Evolutionary conservation across 1,140 invertebrate species (phyloP), one percentile per base, ranked within the genome.

Genomic region (Drosophila yakuba): DNA sequence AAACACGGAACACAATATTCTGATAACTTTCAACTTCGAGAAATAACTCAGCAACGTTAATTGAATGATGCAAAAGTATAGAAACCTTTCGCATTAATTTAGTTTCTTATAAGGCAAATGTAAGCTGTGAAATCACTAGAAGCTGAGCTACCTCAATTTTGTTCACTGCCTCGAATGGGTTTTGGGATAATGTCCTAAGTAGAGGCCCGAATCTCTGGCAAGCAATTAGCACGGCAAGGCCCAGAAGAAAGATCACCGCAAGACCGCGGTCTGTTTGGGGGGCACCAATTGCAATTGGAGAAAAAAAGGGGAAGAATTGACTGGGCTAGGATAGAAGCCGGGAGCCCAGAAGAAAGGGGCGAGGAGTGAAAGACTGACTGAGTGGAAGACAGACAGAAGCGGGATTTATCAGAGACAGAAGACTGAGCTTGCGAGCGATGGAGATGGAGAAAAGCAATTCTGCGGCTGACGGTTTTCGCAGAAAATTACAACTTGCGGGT

Each of bases 401-500:
- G 84, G 84, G 77, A 89, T 72, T 90, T 89, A 89, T 89, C 84
- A 78, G 80, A 63, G 62, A 60, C 59, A 68, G 54, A 72, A 61
- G 44, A 67, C 59, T 48, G 54, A 67, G 77, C 48, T 52, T 15
- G 23, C 1, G 48, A 38, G 41, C 56, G 43, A 64, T 25, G 35
- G 45, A 71, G 63, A 50, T 50, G 68, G 52, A 44, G 68, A 82
- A 88, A 88, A 89, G 80, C 74, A 90, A 90, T 89, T 89, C 80
- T 89, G 77, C 41, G 68, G 84, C 80, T 80, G 84, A 84, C 81
- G 84, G 82, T 81, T 88, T 79, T 74, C 84, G 74, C 71, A 89
- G 84, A 89, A 89, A 89, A 89, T 89, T 89, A 80, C 85, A 89
- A 89, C 84, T 89, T 89, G 84, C 84, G 84, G 84, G 84, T 84